Evolutionary conservation across 2,113 vertebrate species (phyloP).

Genomic region (Tragelaphus scriptus): DNA sequence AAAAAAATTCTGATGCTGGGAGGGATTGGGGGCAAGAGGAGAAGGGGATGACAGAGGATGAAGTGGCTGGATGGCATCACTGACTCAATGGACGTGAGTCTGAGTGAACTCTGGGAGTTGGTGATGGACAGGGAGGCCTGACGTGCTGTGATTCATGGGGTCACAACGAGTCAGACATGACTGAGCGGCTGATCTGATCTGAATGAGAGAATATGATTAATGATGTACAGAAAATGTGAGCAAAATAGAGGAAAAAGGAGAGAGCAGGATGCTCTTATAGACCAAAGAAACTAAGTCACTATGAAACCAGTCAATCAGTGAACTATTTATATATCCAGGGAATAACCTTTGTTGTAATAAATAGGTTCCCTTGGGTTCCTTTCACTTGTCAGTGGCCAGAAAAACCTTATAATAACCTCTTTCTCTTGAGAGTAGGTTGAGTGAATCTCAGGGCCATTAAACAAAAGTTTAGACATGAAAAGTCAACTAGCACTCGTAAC

Average conservation of each 20-base stretch:
- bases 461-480: neutral
- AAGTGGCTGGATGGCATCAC: no score
- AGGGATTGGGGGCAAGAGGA: no score
- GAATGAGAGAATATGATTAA: neutral
- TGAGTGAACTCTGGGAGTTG: no score
- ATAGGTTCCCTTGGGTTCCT: neutral
- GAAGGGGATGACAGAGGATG: no score
- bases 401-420: neutral
- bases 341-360: neutral
- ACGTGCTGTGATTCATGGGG: no score
- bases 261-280: neutral
- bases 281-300: neutral
- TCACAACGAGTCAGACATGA: no score
- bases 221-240: neutral
- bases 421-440: neutral
- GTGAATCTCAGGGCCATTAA: neutral
- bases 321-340: neutral
- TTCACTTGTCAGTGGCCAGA: neutral
- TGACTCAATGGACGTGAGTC: no score
- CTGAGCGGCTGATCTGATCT: no score
- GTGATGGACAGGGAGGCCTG: no score
- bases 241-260: neutral
- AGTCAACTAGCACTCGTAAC: neutral
- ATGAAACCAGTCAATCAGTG: neutral
- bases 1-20: no score